These are phyloP conservation scores for Parasteatoda lunata DNA, from an alignment of 2,888 invertebrate species.

Conservation along the genomic window DNA sequence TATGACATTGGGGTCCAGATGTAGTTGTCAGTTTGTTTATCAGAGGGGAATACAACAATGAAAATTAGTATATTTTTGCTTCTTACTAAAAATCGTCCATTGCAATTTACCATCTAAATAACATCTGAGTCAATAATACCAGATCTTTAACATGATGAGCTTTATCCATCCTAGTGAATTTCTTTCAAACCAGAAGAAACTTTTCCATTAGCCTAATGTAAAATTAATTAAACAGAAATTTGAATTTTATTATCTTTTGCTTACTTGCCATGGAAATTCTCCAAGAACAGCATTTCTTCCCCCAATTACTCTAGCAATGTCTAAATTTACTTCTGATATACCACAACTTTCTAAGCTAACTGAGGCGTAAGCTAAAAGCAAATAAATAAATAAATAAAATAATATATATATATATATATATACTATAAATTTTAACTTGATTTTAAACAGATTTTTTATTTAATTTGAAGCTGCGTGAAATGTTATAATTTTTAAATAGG, in stretches of 20 bases:
- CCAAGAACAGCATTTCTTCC: conserved; percentile 51
- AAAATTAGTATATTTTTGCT: too few species aligned
- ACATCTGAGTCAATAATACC: too few species aligned
- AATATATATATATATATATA: background rate
- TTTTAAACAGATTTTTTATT: background rate
- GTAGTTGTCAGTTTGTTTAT: too few species aligned
- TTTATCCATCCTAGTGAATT: too few species aligned
- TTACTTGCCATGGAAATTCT: conserved; percentile 68
- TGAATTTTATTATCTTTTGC: background rate
- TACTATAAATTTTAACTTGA: background rate
- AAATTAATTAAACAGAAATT: background rate
- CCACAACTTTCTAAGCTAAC: conserved; percentile 27
- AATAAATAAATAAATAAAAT: background rate
- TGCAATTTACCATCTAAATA: too few species aligned
- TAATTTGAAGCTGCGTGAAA: too few species aligned
- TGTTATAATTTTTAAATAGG: too few species aligned
- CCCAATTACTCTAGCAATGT: conserved; percentile 59
- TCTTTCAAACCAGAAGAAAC: too few species aligned
- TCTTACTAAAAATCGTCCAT: too few species aligned
- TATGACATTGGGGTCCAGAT: too few species aligned
- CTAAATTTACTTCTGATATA: background rate
- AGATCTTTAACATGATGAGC: too few species aligned
- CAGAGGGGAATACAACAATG: too few species aligned
- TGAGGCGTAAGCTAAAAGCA: background rate
- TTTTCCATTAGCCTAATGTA: background rate